Base-by-base conservation (phyloP, 2,888 invertebrate species). In the Punctoribates punctum region DNA sequence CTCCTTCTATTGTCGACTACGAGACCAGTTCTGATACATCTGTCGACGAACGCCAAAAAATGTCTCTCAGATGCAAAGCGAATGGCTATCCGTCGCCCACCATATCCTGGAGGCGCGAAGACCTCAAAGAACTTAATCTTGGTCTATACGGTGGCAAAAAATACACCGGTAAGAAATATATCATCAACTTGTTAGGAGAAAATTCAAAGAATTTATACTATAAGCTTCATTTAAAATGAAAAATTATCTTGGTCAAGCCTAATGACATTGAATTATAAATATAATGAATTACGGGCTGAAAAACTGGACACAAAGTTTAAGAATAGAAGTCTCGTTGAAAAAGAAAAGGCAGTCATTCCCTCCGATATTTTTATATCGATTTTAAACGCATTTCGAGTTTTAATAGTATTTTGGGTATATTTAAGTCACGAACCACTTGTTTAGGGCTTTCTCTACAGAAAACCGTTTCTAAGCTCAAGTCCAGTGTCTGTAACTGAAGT, bases 81-180 rank as follows among this genome's bases (percentile, higher is more conserved):
- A 78, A 38, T 60, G 81, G 96, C 65, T 93, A 93, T 83, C 96
- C 96, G 0, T 87, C 89, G 29, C 96, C 97, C 11, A 91, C 90
- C 85, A 92, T 97, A 81, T 94, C 91, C 87, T 97, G 96, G 96
- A 88, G 92, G 79, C 87, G 94, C 73, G 94, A 95, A 83, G 94
- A 95, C 83, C 92, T 93, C 20, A 91, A 92, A 84, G 89, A 90
- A 78, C 94, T 95, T 83, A 89, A 89, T 48, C 89, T 93, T 51
- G 93, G 93, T 82, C 78, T 79, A 13, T 79, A 79, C 46, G 79
- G 80, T 15, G 80, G 80, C 15, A 76, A 77, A 42, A 79, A 77
- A 54, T 78, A 78, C 48, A 75, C 80, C n/a, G 80, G 80, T 80
- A 57, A 60, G 51, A 20, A 9, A 54, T 54, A n/a, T 20, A 54